Conservation (phyloP, 2,797 vertebrate genomes). For the Chiloscyllium punctatum region DNA sequence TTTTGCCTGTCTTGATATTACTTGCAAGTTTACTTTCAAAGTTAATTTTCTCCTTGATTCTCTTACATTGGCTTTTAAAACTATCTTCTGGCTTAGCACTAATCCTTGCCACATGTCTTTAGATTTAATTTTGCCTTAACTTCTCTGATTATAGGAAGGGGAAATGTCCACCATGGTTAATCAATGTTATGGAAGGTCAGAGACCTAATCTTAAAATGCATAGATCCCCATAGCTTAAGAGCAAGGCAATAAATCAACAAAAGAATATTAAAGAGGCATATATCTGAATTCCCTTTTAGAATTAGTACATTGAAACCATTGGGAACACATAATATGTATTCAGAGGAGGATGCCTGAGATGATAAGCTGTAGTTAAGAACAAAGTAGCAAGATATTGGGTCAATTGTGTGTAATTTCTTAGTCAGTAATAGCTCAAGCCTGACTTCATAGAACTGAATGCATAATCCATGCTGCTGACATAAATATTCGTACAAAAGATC, state of each 20-base stretch:
- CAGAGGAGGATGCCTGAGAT: not conserved
- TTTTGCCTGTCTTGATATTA: no score
- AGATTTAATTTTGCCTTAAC: no score
- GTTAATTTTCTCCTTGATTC: no score
- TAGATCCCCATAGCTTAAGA: not conserved
- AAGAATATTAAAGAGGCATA: not conserved
- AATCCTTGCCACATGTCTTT: no score
- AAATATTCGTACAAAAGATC: not conserved
- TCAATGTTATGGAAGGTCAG: not conserved
- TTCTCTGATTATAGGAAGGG: no score
- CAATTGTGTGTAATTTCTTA: not conserved
- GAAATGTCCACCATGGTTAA: no score
- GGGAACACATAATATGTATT: not conserved
- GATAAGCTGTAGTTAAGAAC: not conserved
- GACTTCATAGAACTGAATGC: not conserved
- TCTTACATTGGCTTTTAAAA: no score
- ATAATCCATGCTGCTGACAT: not conserved
- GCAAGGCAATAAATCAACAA: not conserved
- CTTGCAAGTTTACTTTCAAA: no score
- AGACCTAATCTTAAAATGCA: not conserved
- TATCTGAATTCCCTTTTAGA: not conserved
- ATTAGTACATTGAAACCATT: not conserved
- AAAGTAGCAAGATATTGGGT: not conserved
- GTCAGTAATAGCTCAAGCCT: not conserved
- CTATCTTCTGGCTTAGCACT: no score